Evolutionary conservation across 2,797 vertebrate genomes (phyloP).

Genomic region (Labeo calbasu): DNA sequence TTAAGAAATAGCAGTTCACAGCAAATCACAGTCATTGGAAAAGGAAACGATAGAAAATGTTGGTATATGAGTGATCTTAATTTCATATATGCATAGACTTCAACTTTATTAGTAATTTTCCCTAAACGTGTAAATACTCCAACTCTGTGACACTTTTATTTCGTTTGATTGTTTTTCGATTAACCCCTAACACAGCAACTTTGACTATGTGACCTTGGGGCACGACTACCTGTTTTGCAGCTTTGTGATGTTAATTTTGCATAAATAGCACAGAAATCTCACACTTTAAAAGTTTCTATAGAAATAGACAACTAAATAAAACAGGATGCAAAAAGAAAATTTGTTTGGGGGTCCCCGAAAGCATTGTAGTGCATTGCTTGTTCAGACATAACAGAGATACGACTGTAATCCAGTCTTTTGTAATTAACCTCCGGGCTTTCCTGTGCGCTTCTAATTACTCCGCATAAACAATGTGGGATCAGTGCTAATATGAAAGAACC

Average conservation of each 20-base stretch:
- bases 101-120: neutral
- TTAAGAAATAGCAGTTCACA: too few relatives aligned
- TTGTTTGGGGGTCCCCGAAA: neutral
- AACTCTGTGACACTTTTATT: neutral
- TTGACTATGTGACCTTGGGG: neutral
- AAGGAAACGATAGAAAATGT: neutral
- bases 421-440: constrained; percentile 60
- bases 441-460: constrained; percentile 60
- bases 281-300: neutral
- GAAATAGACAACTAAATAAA: neutral
- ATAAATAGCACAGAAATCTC: neutral
- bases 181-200: neutral
- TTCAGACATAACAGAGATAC: constrained; percentile 52
- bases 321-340: constrained; percentile 12
- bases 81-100: neutral
- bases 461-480: constrained; percentile 59
- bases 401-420: constrained; percentile 59
- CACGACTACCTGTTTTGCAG: neutral
- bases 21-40: too few relatives aligned
- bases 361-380: constrained; percentile 24
- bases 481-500: constrained; percentile 59
- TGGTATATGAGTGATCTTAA: neutral
- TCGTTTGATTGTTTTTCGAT: neutral
- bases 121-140: neutral
- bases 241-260: neutral